These are phyloP conservation scores for Trichogramma dendrolimi DNA, from an alignment of 2,888 invertebrate species.

Conservation along the genomic window DNA sequence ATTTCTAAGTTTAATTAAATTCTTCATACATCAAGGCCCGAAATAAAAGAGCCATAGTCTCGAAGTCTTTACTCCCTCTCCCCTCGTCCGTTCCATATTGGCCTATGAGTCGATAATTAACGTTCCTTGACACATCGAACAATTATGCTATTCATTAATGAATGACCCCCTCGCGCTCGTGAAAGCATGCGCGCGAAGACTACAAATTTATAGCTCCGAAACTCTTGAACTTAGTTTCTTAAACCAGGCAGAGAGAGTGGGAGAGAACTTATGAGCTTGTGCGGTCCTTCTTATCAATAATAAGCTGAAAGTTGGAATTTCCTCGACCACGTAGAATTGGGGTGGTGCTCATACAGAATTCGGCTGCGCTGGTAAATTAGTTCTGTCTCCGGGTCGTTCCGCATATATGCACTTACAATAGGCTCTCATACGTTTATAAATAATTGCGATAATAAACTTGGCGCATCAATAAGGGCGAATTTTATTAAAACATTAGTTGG, in stretches of 20 bases:
- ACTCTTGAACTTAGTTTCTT: conserved; percentile 16
- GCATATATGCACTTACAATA: no score
- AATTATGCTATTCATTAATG: conserved; percentile 16
- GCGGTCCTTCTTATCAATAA: conserved; percentile 9
- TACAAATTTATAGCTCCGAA: conserved; percentile 19
- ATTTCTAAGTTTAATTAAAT: no score
- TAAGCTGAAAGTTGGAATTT: conserved; percentile 16
- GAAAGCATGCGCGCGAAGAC: background rate
- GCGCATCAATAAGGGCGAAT: no score
- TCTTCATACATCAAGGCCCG: no score
- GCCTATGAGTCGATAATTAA: background rate
- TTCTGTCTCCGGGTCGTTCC: background rate
- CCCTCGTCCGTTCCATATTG: no score
- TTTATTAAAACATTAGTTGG: no score
- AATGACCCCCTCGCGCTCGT: background rate
- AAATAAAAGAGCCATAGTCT: no score
- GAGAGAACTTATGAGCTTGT: conserved; percentile 8
- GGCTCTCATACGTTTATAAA: no score
- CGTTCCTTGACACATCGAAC: conserved; percentile 6
- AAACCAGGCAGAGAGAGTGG: conserved; percentile 3
- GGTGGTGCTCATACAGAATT: background rate
- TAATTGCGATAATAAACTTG: no score
- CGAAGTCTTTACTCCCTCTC: no score
- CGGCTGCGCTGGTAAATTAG: conserved; percentile 3
- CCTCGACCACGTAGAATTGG: background rate